Evolutionary conservation across 2,113 vertebrate species (phyloP).

Genomic region (Bufo bufo): DNA sequence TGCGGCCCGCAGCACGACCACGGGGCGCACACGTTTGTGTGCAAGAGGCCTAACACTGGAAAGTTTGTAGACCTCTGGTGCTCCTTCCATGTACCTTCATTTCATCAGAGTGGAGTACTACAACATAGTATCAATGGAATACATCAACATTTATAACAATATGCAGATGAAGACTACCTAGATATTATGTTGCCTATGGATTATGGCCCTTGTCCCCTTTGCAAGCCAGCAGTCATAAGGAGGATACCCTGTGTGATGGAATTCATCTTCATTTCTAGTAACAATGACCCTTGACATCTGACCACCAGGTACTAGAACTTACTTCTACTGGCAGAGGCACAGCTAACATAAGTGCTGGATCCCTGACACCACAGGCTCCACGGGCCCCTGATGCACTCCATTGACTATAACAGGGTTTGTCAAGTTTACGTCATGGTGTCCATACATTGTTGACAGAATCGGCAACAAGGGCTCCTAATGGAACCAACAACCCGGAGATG

Average conservation of each 20-base stretch:
- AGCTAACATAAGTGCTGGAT: neutral
- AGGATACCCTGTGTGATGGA: neutral
- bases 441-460: too few species aligned
- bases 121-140: neutral
- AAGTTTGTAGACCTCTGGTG: neutral
- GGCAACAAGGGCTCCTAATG: too few species aligned
- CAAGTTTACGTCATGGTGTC: too few species aligned
- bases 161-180: neutral
- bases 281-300: constrained; percentile 6
- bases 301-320: neutral
- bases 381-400: too few species aligned
- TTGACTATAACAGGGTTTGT: too few species aligned
- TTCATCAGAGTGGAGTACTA: neutral
- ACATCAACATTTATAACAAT: neutral
- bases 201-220: neutral
- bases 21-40: too few species aligned
- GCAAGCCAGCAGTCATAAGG: neutral
- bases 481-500: too few species aligned
- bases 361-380: too few species aligned
- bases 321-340: neutral
- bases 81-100: neutral
- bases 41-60: neutral
- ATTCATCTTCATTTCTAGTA: neutral
- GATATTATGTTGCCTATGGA: neutral
- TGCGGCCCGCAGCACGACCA: too few species aligned